phyloP scores from a whole-genome alignment of 2,888 invertebrate species.

The Embidobia sp. region DNA sequence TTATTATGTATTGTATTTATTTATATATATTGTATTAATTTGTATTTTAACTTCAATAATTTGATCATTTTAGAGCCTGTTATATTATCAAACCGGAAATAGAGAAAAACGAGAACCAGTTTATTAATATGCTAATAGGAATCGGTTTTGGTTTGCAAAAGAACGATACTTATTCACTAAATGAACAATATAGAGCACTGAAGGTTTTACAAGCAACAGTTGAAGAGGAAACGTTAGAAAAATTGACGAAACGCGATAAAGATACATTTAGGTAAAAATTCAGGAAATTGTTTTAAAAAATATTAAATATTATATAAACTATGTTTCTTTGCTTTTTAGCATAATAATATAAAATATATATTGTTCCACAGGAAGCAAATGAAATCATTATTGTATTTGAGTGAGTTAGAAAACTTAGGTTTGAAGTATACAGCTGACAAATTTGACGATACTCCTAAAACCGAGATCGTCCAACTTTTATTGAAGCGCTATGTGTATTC shows the following conservation, averaged over 20 bases:
- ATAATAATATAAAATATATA: too few species aligned
- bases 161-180: slow-evolving; percentile 68
- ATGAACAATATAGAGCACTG: slow-evolving; percentile 77
- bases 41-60: background rate
- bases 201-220: slow-evolving; percentile 75
- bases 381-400: slow-evolving; percentile 75
- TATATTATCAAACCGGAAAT: slow-evolving; percentile 76
- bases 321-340: slow-evolving; percentile 57
- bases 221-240: slow-evolving; percentile 71
- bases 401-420: slow-evolving; percentile 77
- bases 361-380: slow-evolving; percentile 76
- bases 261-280: slow-evolving; percentile 72
- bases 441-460: slow-evolving; percentile 73
- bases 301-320: slow-evolving; percentile 3
- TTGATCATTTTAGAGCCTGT: slow-evolving; percentile 74
- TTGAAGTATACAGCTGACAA: slow-evolving; percentile 74
- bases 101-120: slow-evolving; percentile 68
- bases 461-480: slow-evolving; percentile 72
- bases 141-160: slow-evolving; percentile 72
- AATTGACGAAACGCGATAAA: slow-evolving; percentile 74
- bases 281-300: too few species aligned
- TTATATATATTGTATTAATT: background rate
- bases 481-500: slow-evolving; percentile 68
- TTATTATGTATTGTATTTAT: too few species aligned
- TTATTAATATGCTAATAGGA: slow-evolving; percentile 74